These are phyloP conservation scores for Cetoscarus ocellatus DNA, from an alignment of 2,797 vertebrate species.

Conservation along the genomic window DNA sequence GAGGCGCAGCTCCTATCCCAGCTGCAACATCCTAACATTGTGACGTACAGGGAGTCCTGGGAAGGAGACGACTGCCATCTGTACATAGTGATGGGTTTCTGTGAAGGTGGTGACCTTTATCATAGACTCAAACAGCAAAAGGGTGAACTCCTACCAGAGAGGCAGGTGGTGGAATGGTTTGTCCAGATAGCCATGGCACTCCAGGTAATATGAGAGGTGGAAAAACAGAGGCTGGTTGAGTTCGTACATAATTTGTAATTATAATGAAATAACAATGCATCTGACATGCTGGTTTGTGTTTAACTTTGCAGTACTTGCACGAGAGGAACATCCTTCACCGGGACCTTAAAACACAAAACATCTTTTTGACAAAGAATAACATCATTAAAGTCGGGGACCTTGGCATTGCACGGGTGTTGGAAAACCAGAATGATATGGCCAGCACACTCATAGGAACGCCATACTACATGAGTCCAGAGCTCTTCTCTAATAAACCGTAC, in stretches of 20 bases:
- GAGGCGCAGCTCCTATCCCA: slow-evolving; percentile 95
- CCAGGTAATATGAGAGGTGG: slow-evolving; percentile 84
- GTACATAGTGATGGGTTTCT: slow-evolving; percentile 98
- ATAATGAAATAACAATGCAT: not conserved
- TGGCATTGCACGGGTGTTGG: slow-evolving; percentile 95
- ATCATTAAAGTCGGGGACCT: slow-evolving; percentile 99
- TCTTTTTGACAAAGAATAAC: slow-evolving; percentile 95
- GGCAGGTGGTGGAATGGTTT: slow-evolving; percentile 98
- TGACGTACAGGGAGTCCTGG: slow-evolving; percentile 97
- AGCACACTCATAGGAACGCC: slow-evolving; percentile 98
- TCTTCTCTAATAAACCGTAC: slow-evolving; percentile 97
- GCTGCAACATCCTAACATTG: slow-evolving; percentile 96
- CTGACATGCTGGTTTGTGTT: slow-evolving; percentile 17
- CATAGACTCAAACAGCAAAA: slow-evolving; percentile 95
- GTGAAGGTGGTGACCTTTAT: slow-evolving; percentile 98
- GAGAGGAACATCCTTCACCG: slow-evolving; percentile 96
- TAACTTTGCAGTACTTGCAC: slow-evolving; percentile 91
- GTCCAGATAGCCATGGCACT: slow-evolving; percentile 99
- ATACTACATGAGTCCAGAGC: slow-evolving; percentile 99
- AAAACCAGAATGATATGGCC: slow-evolving; percentile 97
- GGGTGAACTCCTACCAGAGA: slow-evolving; percentile 92
- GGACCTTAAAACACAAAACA: slow-evolving; percentile 98
- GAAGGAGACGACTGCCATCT: slow-evolving; percentile 93
- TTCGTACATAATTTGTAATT: not conserved
- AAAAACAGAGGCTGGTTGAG: not conserved